Conservation (phyloP, 2,113 vertebrate species). For the Coptodon bakossiorum region DNA sequence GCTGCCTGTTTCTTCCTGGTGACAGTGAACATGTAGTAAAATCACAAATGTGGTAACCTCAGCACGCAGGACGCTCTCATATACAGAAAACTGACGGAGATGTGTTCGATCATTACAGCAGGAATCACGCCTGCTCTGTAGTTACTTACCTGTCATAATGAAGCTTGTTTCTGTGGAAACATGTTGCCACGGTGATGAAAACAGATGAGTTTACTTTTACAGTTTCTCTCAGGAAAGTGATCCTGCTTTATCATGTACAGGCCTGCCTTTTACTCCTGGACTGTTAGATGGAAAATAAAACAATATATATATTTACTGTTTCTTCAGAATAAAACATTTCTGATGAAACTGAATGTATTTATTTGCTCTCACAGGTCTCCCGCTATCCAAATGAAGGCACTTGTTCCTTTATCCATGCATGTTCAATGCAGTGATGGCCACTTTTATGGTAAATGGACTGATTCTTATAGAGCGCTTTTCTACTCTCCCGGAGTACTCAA, state of each 20-base stretch:
- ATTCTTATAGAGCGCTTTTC: too few species aligned
- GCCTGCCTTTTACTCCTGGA: not conserved
- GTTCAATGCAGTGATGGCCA: not conserved
- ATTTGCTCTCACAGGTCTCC: not conserved
- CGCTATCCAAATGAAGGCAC: not conserved
- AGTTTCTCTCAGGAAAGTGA: not conserved
- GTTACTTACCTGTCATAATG: not conserved
- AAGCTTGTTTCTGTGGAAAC: not conserved
- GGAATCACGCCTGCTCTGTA: not conserved
- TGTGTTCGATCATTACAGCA: not conserved
- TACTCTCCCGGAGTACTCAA: too few species aligned
- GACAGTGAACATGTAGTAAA: not conserved
- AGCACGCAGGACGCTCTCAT: not conserved
- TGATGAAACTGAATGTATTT: not conserved
- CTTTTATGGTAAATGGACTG: too few species aligned
- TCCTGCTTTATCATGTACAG: not conserved
- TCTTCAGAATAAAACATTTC: not conserved
- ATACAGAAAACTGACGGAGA: not conserved
- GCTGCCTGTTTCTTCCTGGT: not conserved
- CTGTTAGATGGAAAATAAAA: not conserved
- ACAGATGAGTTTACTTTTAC: not conserved
- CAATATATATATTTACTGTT: not conserved
- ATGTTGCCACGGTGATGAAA: not conserved
- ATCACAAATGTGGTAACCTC: fast-evolving
- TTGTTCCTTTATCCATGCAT: not conserved